Conservation (phyloP, 2,797 vertebrate species). For the Chromis chromis region DNA sequence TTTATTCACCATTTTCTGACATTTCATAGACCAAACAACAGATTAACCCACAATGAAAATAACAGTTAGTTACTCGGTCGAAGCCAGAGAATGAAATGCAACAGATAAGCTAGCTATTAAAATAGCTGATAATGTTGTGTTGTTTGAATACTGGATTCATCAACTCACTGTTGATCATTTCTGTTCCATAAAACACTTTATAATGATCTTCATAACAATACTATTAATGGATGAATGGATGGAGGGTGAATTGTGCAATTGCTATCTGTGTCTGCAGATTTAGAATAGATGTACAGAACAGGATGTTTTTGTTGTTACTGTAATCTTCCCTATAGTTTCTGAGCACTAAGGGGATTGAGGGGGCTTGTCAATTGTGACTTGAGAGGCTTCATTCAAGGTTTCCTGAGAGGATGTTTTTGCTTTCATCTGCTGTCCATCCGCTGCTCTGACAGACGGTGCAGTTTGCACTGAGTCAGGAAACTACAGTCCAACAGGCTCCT, state of each 20-base stretch:
- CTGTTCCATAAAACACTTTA: too few species aligned
- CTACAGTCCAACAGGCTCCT: slow-evolving; percentile 29
- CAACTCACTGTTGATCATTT: too few species aligned
- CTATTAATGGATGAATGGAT: not conserved
- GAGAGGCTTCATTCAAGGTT: slow-evolving; percentile 42
- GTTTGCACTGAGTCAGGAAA: slow-evolving; percentile 42
- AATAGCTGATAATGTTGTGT: too few species aligned
- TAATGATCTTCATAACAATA: too few species aligned
- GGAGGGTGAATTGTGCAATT: not conserved
- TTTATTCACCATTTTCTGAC: too few species aligned
- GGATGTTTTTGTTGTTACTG: not conserved
- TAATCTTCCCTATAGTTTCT: not conserved
- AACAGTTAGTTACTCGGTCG: too few species aligned
- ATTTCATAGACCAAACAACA: too few species aligned
- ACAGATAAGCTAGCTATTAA: too few species aligned
- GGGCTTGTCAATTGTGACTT: slow-evolving; percentile 38
- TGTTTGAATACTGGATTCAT: too few species aligned
- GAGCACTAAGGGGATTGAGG: slow-evolving; percentile 3
- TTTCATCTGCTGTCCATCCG: slow-evolving; percentile 58
- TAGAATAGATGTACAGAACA: not conserved
- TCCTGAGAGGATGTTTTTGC: slow-evolving; percentile 37
- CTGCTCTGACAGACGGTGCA: slow-evolving; percentile 48
- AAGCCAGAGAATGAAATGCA: too few species aligned
- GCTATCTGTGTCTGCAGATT: not conserved
- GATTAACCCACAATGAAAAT: too few species aligned